Percentiles rank a stretch among this genome's conserved stretches.
Evolutionary conservation across 1,140 invertebrate species (phyloP).

Genomic region (Oryctes rhinoceros): DNA sequence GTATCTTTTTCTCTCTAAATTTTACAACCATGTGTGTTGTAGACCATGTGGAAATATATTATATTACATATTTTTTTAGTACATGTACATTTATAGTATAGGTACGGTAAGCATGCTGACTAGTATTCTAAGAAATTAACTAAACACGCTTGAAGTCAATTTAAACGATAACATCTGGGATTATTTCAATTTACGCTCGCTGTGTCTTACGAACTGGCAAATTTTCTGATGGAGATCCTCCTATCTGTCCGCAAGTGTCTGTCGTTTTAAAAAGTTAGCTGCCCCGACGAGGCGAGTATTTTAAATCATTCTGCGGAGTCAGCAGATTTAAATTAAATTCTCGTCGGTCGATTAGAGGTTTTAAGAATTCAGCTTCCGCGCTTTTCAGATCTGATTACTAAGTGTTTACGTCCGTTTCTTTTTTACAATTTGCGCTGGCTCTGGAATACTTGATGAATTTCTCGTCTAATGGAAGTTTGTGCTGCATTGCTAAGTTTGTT

Average conservation of each 20-base stretch:
- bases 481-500: no score
- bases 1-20: no score
- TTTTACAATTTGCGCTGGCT: not conserved
- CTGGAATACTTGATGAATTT: not conserved
- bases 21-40: no score
- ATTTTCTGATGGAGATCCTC: not conserved
- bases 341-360: conserved; percentile 2
- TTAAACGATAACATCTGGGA: not conserved
- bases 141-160: no score
- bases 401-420: not conserved
- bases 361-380: not conserved
- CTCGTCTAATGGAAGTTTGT: no score
- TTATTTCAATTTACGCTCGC: conserved; percentile 6
- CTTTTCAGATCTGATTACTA: not conserved
- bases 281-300: not conserved
- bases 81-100: no score
- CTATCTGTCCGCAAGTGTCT: conserved; percentile 16
- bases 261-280: conserved; percentile 7
- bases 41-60: no score
- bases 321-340: conserved; percentile 27
- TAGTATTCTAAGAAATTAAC: no score
- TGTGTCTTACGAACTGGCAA: not conserved
- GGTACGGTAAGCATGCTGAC: no score
- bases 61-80: no score
- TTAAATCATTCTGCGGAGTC: not conserved